phyloP scores from a whole-genome alignment of 2,113 vertebrate species.

The Emberiza fucata region DNA sequence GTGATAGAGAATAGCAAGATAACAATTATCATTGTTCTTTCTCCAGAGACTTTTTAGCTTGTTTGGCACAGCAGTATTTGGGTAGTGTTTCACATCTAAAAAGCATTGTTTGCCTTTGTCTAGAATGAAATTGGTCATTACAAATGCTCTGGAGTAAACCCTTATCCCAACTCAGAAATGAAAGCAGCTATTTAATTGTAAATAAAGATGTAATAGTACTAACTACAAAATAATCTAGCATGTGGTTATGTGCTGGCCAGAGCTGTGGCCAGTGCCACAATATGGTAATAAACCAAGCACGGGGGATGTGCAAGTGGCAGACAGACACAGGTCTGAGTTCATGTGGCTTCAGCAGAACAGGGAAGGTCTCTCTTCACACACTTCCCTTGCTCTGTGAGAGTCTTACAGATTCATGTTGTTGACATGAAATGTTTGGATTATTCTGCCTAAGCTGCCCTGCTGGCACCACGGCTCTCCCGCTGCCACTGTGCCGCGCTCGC shows the following conservation, averaged over 20 bases:
- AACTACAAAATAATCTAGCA: not conserved
- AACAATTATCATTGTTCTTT: not conserved
- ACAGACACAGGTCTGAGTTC: not conserved
- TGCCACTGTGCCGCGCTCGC: no score
- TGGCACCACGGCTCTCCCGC: not conserved
- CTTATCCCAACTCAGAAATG: not conserved
- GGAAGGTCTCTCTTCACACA: not conserved
- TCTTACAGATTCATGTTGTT: not conserved
- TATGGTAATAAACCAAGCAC: fast-evolving
- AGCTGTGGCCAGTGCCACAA: not conserved
- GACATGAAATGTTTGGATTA: not conserved
- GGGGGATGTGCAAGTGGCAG: not conserved
- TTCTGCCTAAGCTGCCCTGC: not conserved
- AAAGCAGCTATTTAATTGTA: not conserved
- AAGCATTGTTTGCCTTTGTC: not conserved
- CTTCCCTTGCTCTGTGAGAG: not conserved
- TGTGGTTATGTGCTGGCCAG: not conserved
- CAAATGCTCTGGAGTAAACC: not conserved
- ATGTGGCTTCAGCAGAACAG: not conserved
- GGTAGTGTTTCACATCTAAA: not conserved
- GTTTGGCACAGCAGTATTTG: not conserved
- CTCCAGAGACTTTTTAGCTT: not conserved
- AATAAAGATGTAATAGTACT: not conserved
- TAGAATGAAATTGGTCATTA: not conserved
- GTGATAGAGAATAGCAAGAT: not conserved